These are phyloP conservation scores for Peromyscus leucopus DNA, from an alignment of 2,113 vertebrate genomes.

Conservation along the genomic window DNA sequence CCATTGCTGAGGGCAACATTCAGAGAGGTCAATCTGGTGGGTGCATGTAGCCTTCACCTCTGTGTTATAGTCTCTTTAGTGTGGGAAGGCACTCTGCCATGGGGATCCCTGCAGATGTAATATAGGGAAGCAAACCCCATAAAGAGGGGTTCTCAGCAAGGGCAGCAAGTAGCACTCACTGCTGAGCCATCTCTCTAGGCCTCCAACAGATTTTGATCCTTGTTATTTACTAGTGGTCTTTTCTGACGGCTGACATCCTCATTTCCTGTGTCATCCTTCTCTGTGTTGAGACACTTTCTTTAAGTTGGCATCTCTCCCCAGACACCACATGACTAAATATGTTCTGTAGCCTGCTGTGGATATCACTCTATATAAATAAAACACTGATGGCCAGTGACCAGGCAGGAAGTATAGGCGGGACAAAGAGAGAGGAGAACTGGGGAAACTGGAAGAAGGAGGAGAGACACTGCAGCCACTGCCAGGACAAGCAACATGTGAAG, in stretches of 20 bases:
- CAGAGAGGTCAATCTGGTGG: neutral
- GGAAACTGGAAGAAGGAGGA: too few species aligned
- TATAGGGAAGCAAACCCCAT: neutral
- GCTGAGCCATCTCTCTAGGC: neutral
- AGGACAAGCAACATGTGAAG: too few species aligned
- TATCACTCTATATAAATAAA: too few species aligned
- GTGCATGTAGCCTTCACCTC: neutral
- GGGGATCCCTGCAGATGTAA: neutral
- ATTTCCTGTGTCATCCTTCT: neutral
- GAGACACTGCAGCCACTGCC: too few species aligned
- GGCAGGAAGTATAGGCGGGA: too few species aligned
- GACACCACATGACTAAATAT: neutral
- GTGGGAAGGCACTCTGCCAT: neutral
- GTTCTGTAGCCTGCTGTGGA: neutral
- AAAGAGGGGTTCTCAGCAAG: neutral
- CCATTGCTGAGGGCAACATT: neutral
- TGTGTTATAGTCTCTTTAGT: neutral
- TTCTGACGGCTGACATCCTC: neutral
- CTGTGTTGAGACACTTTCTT: neutral
- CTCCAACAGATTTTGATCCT: neutral
- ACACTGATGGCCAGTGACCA: too few species aligned
- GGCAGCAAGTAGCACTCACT: neutral
- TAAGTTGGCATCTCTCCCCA: neutral
- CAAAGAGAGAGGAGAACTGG: too few species aligned
- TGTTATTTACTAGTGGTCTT: conserved; percentile 6